Conservation (phyloP, 2,797 vertebrate species). For the Sebastolobus alascanus region DNA sequence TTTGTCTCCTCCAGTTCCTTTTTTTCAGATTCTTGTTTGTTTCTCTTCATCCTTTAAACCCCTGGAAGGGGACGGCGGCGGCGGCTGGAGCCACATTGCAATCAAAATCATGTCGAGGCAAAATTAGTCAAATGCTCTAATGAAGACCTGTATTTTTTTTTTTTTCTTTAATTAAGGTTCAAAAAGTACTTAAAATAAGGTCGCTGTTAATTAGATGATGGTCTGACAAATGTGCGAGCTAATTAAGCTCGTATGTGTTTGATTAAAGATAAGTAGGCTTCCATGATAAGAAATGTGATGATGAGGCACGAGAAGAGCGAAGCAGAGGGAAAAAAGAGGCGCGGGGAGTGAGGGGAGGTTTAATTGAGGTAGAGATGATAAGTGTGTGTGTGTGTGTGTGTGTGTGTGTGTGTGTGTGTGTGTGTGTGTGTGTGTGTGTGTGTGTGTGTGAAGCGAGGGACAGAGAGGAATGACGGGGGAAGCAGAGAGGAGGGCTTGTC, state of each 20-base stretch:
- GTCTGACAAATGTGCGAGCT: slow-evolving; percentile 76
- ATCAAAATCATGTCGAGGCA: slow-evolving; percentile 45
- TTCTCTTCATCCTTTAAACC: neutral
- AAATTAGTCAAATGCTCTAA: slow-evolving; percentile 65
- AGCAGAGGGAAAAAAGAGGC: slow-evolving; percentile 31
- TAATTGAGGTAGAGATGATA: slow-evolving; percentile 72
- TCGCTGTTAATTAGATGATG: slow-evolving; percentile 83
- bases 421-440: slow-evolving; percentile 22
- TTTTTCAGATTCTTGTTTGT: neutral
- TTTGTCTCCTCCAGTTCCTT: neutral
- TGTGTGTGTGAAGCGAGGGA: slow-evolving; percentile 18
- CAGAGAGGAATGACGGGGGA: slow-evolving; percentile 6
- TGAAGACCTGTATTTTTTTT: slow-evolving; percentile 63
- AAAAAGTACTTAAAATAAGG: slow-evolving; percentile 81
- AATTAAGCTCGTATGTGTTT: slow-evolving; percentile 82
- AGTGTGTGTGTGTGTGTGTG: slow-evolving; percentile 13
- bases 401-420: neutral
- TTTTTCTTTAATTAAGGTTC: slow-evolving; percentile 62
- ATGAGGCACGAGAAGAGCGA: slow-evolving; percentile 65
- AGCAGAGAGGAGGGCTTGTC: slow-evolving; percentile 37
- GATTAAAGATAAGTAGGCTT: slow-evolving; percentile 81
- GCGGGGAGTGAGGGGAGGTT: slow-evolving; percentile 37
- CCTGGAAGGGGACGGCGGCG: neutral
- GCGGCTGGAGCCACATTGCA: slow-evolving; percentile 8
- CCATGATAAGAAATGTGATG: slow-evolving; percentile 78